Percentiles rank a stretch among this genome's conserved stretches.
Evolutionary conservation across 2,113 vertebrate genomes (phyloP).

Genomic region (Empidonax traillii): DNA sequence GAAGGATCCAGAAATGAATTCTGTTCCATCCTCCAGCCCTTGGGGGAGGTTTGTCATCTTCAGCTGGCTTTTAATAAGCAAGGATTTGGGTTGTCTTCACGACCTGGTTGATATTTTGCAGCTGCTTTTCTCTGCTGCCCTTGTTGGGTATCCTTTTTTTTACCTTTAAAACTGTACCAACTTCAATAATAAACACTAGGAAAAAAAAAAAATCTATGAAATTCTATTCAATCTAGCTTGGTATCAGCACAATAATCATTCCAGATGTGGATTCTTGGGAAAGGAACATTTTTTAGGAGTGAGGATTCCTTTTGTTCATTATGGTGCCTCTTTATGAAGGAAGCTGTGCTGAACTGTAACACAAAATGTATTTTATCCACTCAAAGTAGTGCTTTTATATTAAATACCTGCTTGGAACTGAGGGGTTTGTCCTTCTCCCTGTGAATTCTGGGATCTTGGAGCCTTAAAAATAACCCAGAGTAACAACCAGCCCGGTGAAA

Average conservation of each 20-base stretch:
- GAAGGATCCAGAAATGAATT: not conserved
- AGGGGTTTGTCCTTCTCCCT: not conserved
- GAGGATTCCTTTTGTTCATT: not conserved
- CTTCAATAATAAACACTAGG: not conserved
- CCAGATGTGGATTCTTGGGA: not conserved
- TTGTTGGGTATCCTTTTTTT: not conserved
- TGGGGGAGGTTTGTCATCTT: not conserved
- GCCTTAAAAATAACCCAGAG: not conserved
- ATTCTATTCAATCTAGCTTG: not conserved
- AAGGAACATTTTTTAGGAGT: not conserved
- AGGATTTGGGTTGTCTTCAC: not conserved
- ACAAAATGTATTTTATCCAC: not conserved
- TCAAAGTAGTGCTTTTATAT: not conserved
- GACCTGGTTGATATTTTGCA: not conserved
- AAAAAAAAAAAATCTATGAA: not conserved
- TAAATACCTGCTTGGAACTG: not conserved
- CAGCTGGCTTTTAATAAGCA: not conserved
- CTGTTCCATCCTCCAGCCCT: not conserved
- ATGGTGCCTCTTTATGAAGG: rapidly evolving
- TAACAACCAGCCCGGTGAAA: no score
- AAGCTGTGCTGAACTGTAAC: not conserved
- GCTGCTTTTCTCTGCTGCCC: not conserved
- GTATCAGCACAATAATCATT: not conserved
- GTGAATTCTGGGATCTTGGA: not conserved
- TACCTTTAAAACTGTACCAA: not conserved